These are phyloP conservation scores for Xanthorhoe designata DNA, from an alignment of 2,888 invertebrate species.

Conservation along the genomic window DNA sequence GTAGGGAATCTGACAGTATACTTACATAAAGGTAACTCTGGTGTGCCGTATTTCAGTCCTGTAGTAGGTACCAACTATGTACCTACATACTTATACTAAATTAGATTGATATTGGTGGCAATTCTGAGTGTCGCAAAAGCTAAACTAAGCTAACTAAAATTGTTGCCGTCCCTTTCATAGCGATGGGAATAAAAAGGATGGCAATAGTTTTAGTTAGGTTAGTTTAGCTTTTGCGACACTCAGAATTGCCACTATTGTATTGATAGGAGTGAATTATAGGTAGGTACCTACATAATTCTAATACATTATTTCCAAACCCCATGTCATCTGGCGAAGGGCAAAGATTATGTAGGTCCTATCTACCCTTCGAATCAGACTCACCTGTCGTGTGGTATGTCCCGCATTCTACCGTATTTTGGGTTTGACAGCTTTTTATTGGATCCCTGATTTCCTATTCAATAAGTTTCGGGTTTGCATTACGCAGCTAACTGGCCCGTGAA, in stretches of 20 bases:
- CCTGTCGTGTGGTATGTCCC: slow-evolving; percentile 61
- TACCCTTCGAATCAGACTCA: slow-evolving; percentile 43
- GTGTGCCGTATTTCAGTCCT: too few relatives aligned
- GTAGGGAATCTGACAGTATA: too few relatives aligned
- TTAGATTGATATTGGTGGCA: too few relatives aligned
- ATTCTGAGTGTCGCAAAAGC: too few relatives aligned
- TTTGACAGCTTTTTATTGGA: slow-evolving; percentile 82
- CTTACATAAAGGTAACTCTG: too few relatives aligned
- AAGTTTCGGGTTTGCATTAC: slow-evolving; percentile 76
- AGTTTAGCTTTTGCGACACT: too few relatives aligned
- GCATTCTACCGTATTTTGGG: slow-evolving; percentile 56
- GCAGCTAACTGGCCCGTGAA: slow-evolving; percentile 71
- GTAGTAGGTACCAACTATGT: too few relatives aligned
- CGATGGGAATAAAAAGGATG: too few relatives aligned
- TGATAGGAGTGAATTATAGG: background rate
- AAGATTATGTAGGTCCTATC: slow-evolving; percentile 27
- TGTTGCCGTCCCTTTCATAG: too few relatives aligned
- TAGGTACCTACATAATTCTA: background rate
- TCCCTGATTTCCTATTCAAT: slow-evolving; percentile 77
- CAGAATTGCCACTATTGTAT: too few relatives aligned
- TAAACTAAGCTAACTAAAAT: too few relatives aligned
- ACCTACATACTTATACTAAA: background rate
- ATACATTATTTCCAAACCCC: slow-evolving; percentile 24
- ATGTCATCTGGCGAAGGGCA: slow-evolving; percentile 36
- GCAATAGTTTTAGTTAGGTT: too few relatives aligned